phyloP scores from a whole-genome alignment of 1,140 invertebrate genomes.

The Drosophila sp. region DNA sequence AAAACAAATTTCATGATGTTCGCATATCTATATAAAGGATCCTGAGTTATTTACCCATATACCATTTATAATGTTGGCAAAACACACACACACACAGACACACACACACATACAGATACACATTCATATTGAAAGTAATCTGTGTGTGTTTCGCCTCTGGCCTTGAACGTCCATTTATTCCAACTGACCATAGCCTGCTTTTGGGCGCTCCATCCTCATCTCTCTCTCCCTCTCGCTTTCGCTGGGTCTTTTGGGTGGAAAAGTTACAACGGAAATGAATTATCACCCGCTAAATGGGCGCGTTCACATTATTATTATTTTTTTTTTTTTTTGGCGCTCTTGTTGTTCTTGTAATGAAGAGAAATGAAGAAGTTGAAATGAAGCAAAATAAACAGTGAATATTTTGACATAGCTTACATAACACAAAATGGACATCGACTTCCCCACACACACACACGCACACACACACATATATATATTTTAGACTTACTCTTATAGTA shows the following conservation, averaged over 20 bases:
- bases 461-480: not conserved
- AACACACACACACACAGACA: slow-evolving; percentile 5
- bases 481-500: not conserved
- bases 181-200: slow-evolving; percentile 36
- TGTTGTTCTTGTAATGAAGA: slow-evolving; percentile 55
- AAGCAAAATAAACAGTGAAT: not conserved
- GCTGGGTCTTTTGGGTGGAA: slow-evolving; percentile 10
- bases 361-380: slow-evolving; percentile 38
- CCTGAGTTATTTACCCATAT: slow-evolving; percentile 16
- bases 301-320: slow-evolving; percentile 53
- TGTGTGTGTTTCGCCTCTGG: slow-evolving; percentile 23
- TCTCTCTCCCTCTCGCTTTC: not conserved
- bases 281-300: slow-evolving; percentile 69
- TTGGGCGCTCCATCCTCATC: slow-evolving; percentile 14
- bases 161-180: slow-evolving; percentile 30
- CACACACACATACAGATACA: not conserved
- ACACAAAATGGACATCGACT: not conserved
- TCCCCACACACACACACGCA: no score
- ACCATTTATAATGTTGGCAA: not conserved
- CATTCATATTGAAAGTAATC: slow-evolving; percentile 24
- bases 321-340: not conserved
- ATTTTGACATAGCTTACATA: not conserved
- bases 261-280: slow-evolving; percentile 64
- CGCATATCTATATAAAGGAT: not conserved
- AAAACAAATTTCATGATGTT: not conserved